phyloP scores from a whole-genome alignment of 2,797 vertebrate species.

The Tachyglossus aculeatus region DNA sequence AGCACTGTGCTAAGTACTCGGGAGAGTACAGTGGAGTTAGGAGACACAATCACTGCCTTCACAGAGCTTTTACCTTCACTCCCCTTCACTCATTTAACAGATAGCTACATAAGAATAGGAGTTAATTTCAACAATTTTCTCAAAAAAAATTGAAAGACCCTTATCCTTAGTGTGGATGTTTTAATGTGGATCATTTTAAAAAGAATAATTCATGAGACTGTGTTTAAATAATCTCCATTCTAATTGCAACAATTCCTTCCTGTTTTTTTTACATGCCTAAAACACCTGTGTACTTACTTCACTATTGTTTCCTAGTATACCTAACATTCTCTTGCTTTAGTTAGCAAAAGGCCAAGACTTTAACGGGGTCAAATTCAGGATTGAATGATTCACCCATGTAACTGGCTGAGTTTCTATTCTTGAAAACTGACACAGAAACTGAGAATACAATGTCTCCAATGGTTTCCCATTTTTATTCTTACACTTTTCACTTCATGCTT shows the following conservation, averaged over 20 bases:
- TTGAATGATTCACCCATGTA: background rate
- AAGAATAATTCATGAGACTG: no score
- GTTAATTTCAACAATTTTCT: no score
- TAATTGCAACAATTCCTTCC: no score
- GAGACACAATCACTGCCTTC: background rate
- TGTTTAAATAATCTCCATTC: no score
- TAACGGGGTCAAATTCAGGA: constrained; percentile 2
- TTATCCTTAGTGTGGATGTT: no score
- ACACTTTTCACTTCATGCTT: constrained; percentile 54
- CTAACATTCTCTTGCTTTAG: background rate
- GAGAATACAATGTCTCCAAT: constrained; percentile 28
- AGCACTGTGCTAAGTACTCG: background rate
- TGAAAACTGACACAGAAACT: constrained; percentile 34
- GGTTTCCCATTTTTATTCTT: constrained; percentile 33
- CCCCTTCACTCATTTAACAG: no score
- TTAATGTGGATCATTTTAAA: no score
- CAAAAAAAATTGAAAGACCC: no score
- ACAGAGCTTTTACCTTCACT: background rate
- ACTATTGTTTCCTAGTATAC: background rate
- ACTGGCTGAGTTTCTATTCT: constrained; percentile 9
- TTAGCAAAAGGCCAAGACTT: background rate
- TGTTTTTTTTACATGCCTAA: no score
- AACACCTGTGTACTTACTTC: no score
- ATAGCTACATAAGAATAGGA: no score
- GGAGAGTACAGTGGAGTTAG: background rate